phyloP scores from a whole-genome alignment of 92 coral and sea anemone genomes.

The Parazoanthus atlanticus region DNA sequence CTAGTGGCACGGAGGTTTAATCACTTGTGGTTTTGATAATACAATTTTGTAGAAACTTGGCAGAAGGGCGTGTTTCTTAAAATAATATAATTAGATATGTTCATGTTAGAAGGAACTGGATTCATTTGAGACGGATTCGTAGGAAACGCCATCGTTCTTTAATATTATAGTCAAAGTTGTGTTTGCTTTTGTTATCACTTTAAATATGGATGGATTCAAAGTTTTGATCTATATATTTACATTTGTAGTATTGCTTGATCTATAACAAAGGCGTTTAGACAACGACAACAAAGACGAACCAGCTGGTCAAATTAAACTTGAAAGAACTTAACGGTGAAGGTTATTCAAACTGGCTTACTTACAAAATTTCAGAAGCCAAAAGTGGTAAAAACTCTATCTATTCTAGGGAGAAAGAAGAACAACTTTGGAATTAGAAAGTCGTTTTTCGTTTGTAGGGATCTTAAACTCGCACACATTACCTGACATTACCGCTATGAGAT shows the following conservation, averaged over 20 bases:
- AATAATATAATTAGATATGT: too few relatives aligned
- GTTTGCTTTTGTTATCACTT: not conserved
- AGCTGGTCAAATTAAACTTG: not conserved
- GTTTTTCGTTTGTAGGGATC: not conserved
- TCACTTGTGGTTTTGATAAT: too few relatives aligned
- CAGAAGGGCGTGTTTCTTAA: too few relatives aligned
- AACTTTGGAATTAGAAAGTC: not conserved
- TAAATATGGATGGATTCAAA: not conserved
- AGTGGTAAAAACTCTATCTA: not conserved
- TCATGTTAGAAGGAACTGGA: too few relatives aligned
- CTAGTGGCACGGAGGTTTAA: not conserved
- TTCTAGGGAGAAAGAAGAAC: not conserved
- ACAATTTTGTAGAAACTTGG: not conserved
- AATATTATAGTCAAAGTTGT: not conserved
- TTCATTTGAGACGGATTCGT: too few relatives aligned
- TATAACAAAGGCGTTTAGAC: not conserved
- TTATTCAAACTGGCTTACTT: not conserved
- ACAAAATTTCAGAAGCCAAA: not conserved
- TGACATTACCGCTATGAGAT: not conserved
- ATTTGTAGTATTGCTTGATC: not conserved
- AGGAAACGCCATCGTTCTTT: not conserved
- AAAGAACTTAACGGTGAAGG: not conserved
- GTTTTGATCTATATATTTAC: not conserved
- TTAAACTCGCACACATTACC: not conserved
- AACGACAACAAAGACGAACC: not conserved